A percentile compares a stretch with the other conserved stretches of the same genome.
Conservation (phyloP, 2,888 invertebrate genomes). For the Stenchaetothrips biformis region DNA sequence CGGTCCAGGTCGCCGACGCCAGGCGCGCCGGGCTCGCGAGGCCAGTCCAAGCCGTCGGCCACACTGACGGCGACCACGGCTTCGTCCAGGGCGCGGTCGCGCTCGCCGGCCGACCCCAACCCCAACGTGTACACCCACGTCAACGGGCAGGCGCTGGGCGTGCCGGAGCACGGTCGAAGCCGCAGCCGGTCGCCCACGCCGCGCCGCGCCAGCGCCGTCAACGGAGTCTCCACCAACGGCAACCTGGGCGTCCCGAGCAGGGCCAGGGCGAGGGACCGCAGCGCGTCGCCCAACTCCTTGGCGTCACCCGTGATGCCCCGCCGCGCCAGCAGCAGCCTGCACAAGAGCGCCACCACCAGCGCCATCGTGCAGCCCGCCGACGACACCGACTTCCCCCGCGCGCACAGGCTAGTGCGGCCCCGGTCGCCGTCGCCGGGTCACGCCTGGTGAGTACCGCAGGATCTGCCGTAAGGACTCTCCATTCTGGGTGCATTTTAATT, state of each 20-base stretch:
- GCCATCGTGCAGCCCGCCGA: constrained; percentile 38
- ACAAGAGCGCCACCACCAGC: constrained; percentile 33
- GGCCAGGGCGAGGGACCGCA: constrained; percentile 37
- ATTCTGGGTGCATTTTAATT: no score
- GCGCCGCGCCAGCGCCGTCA: constrained; percentile 36
- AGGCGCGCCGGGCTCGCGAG: constrained; percentile 37
- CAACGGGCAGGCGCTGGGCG: constrained; percentile 42
- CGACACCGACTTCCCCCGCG: constrained; percentile 35
- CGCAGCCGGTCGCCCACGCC: constrained; percentile 53
- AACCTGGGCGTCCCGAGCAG: constrained; percentile 29
- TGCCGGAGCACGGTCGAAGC: constrained; percentile 38
- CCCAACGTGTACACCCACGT: constrained; percentile 42
- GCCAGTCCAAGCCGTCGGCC: constrained; percentile 29
- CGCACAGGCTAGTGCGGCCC: constrained; percentile 33
- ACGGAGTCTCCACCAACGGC: constrained; percentile 28
- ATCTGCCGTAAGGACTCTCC: constrained; percentile 22
- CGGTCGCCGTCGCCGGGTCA: constrained; percentile 39
- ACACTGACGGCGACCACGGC: constrained; percentile 34
- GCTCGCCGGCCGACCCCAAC: constrained; percentile 42
- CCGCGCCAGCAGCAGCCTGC: constrained; percentile 43
- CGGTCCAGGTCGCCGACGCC: constrained; percentile 38
- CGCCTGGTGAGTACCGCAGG: constrained; percentile 10
- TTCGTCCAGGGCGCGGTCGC: constrained; percentile 28
- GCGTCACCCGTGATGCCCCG: constrained; percentile 49
- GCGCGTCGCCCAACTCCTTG: not conserved